Evolutionary conservation across 2,888 invertebrate species (phyloP).

Genomic region (Isoperla grammatica): DNA sequence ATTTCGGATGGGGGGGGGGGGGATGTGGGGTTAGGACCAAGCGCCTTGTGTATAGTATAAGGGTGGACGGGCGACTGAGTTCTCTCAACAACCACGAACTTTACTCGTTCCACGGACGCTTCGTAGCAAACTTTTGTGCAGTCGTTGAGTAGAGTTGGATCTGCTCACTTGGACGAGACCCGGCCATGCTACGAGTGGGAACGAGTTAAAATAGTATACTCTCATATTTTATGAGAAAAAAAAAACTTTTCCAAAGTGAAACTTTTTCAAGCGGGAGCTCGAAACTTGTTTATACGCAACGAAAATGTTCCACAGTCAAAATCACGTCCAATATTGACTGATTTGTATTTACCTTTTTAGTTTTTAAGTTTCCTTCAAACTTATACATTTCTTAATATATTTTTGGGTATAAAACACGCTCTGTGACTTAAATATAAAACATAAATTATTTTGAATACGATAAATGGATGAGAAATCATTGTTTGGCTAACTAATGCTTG

Average conservation of each 20-base stretch:
- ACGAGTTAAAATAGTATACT: constrained; percentile 18
- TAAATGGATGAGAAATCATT: no score
- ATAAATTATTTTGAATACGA: no score
- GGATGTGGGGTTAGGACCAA: not conserved
- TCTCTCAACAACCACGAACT: constrained; percentile 14
- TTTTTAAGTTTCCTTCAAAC: no score
- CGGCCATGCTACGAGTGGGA: not conserved
- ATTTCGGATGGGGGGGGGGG: not conserved
- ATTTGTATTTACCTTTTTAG: no score
- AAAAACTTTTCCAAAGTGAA: constrained; percentile 5
- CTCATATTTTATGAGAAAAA: constrained; percentile 13
- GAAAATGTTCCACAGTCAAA: not conserved
- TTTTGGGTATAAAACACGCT: no score
- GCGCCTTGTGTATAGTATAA: not conserved
- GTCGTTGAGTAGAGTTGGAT: constrained; percentile 5
- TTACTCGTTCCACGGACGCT: constrained; percentile 17
- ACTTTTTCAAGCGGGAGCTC: not conserved
- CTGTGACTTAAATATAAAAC: no score
- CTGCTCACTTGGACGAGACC: no score
- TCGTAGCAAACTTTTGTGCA: constrained; percentile 19
- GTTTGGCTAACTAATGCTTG: no score
- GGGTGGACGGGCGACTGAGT: not conserved
- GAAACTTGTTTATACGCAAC: constrained; percentile 14
- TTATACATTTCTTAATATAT: no score
- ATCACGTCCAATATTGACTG: no score